Conservation (phyloP, 2,113 vertebrate genomes). For the Cyanoderma ruficeps region DNA sequence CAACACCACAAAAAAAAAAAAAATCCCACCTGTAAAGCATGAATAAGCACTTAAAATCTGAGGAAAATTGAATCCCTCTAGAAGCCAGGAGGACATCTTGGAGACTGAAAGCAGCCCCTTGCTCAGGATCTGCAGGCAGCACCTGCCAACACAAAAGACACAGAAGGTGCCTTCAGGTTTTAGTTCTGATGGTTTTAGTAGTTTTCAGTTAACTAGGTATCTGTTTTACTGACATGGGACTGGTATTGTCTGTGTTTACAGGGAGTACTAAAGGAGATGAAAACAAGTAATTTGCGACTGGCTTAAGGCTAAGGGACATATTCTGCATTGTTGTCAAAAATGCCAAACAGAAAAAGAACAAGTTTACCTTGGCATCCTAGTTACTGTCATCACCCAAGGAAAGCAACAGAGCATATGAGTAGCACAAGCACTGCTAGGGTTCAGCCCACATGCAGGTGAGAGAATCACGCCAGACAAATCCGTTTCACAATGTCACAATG, state of each 20-base stretch:
- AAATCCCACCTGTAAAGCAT: neutral
- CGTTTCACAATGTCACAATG: neutral
- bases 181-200: neutral
- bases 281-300: neutral
- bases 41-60: neutral
- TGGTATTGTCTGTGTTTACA: neutral
- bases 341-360: neutral
- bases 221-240: neutral
- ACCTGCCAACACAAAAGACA: rapidly evolving
- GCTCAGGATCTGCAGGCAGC: neutral
- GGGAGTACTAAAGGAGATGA: neutral
- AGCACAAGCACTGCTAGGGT: neutral
- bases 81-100: neutral
- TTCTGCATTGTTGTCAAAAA: neutral
- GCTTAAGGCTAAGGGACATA: neutral
- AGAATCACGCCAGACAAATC: neutral
- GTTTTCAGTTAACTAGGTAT: neutral
- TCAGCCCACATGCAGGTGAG: neutral
- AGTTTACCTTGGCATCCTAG: neutral
- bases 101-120: neutral
- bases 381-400: neutral
- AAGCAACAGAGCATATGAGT: neutral
- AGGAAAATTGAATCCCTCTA: neutral
- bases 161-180: neutral
- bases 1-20: neutral